A percentile compares a stretch with the other conserved stretches of the same genome.
Evolutionary conservation across 2,797 vertebrate genomes (phyloP).

Genomic region (Fundulus diaphanus): DNA sequence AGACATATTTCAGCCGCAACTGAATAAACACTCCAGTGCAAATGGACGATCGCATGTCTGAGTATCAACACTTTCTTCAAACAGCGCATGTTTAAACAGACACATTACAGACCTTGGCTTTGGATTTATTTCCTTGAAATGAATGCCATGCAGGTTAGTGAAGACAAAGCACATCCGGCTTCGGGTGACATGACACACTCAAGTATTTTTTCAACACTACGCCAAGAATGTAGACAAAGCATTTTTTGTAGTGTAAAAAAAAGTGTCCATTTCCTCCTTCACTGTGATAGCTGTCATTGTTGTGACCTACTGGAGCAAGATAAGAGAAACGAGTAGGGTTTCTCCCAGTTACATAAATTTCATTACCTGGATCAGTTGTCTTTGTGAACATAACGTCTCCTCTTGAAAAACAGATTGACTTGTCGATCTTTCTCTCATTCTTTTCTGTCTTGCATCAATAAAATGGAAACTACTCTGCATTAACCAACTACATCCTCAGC

Average conservation of each 20-base stretch:
- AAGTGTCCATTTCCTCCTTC: slow-evolving; percentile 11
- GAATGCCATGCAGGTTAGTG: slow-evolving; percentile 1
- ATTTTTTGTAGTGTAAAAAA: slow-evolving; percentile 15
- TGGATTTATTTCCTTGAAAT: slow-evolving; percentile 16
- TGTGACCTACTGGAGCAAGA: slow-evolving; percentile 5
- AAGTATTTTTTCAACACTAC: neutral
- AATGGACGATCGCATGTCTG: slow-evolving; percentile 8
- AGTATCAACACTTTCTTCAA: slow-evolving; percentile 36
- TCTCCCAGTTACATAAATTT: slow-evolving; percentile 5
- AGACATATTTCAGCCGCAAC: neutral
- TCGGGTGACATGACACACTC: slow-evolving; percentile 8
- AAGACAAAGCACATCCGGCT: slow-evolving; percentile 14
- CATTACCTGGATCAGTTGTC: neutral
- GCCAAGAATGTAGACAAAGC: slow-evolving; percentile 16
- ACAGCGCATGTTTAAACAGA: slow-evolving; percentile 37
- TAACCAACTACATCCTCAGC: neutral
- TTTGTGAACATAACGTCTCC: neutral
- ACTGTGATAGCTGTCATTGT: slow-evolving; percentile 10
- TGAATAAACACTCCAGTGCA: slow-evolving; percentile 8
- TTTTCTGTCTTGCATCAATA: neutral
- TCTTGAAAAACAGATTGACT: neutral
- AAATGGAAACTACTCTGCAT: neutral
- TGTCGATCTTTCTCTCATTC: neutral
- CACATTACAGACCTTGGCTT: slow-evolving; percentile 2
- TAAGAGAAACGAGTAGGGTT: slow-evolving; percentile 8